Conservation (phyloP, 2,113 vertebrate species). For the Petroica traversi region DNA sequence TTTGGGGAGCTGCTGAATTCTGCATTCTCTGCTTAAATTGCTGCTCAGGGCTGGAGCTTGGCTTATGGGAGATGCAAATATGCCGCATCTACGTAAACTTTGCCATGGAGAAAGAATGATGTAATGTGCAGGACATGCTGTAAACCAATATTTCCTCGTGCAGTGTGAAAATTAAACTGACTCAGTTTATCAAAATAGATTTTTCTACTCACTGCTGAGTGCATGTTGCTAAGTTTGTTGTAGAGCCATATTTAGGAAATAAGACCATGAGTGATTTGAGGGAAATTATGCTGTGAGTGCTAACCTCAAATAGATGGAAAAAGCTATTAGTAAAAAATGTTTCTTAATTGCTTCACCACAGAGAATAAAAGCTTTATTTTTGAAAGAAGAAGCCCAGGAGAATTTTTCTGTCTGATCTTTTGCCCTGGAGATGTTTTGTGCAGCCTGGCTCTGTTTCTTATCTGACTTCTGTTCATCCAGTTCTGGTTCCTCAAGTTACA, state of each 20-base stretch:
- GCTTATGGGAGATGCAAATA: background rate
- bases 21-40: background rate
- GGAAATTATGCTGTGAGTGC: background rate
- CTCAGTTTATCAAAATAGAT: background rate
- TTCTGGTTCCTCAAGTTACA: background rate
- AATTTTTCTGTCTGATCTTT: background rate
- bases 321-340: slow-evolving; percentile 2
- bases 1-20: slow-evolving; percentile 18
- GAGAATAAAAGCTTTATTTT: background rate
- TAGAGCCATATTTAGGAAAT: slow-evolving; percentile 39
- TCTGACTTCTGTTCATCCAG: background rate
- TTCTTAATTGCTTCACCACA: slow-evolving; percentile 14
- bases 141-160: background rate
- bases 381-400: slow-evolving; percentile 39
- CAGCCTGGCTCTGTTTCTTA: background rate
- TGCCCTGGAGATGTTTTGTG: slow-evolving; percentile 6
- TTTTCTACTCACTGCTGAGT: background rate
- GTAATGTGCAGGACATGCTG: background rate
- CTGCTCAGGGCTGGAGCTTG: background rate
- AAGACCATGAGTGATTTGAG: background rate
- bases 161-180: background rate
- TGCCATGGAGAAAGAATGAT: background rate
- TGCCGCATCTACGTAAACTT: background rate
- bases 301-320: background rate
- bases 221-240: slow-evolving; percentile 23